Base-by-base conservation (phyloP, 1,140 invertebrate species). In the Linepithema humile region DNA sequence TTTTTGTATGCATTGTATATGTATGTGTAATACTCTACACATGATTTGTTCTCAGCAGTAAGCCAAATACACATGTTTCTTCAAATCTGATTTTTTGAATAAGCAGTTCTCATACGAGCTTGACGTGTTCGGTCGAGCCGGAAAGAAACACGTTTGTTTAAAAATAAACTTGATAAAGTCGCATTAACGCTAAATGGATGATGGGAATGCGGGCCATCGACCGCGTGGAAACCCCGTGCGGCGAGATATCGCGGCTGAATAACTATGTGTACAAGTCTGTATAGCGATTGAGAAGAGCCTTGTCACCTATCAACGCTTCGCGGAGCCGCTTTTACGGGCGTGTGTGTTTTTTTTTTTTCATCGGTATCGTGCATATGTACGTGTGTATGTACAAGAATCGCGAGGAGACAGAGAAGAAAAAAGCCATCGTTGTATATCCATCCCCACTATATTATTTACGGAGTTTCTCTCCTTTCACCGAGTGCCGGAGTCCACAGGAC, bases 391-490 rank as follows among this genome's bases (percentile, higher is more conserved):
- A 80, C 45, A 50, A n/a, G 64, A 65, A 59, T 40, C 48, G 40
- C 75, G 70, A 3, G 59, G 38, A 83, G 88, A 88, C 74, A 40
- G n/a, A 77, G 45, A 88, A 48, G 83, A 83, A 88, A 83, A 84
- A 75, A 88, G 88, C 87, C 88, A 69, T 80, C 87, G 77, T 85
- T 82, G 84, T 82, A 85, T 75, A 45, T 29, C 72, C 80, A 87
- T 88, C 91, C 89, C 90, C 90, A 89, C 91, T 91, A 78, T 82
- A 82, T 85, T 82, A 82, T 86, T 85, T 80, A 64, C 73, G 5
- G 20, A 78, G 87, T 90, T 91, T 91, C 90, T 90, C 89, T 91
- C 92, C 92, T 93, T 93, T 92, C 92, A 92, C 92, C 91, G 87
- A 59, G 88, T 72, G 75, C 32, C 72, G 55, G 45, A 74, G 43